Evolutionary conservation across 2,888 invertebrate species (phyloP), one percentile per base, ranked within the genome.

Genomic region (Tuberolachnus salignus): DNA sequence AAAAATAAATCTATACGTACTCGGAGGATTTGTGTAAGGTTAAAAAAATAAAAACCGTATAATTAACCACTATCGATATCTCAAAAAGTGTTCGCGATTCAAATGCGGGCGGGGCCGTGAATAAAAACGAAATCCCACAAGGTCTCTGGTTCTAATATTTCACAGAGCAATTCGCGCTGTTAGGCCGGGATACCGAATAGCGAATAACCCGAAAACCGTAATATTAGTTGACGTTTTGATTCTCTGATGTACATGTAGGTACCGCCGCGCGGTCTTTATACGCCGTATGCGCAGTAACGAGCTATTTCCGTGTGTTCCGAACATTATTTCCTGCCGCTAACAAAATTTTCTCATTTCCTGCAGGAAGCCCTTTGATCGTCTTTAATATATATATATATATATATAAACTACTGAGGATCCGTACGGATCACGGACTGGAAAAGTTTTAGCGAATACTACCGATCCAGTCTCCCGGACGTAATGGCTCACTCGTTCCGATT

Each of bases 331-430:
- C 78, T 49, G 78, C 51, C 69, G 67, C 49, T 78, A 69, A 78
- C 78, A 49, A 55, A 69, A 78, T 78, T 78, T 78, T 69, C 78
- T 78, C 78, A 78, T 78, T 78, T 78, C 78, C 75, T 49, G 78
- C 51, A 59, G 67, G 78, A 78, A 78, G 57, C 14, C 42, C 78
- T 78, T 78, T 78, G 78, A 78, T 78, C 78, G 59, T 13, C 51
- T 63, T 34, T 51, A 19, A 64, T 19, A 42, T 23, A 23, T 19
- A 53, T 1, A n/a, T 49, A 13, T 63, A 64, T 64, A 64, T n/a
- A n/a, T n/a, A 34, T 16, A 23, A 59, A 10, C 26, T 26, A 53
- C 67, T 51, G 51, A 42, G 21, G 53, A 70, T 70, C 70, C 42
- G 8, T 44, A 70, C 59, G 46, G 49, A 72, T 34, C 14, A 23